A percentile compares a stretch with the other conserved stretches of the same genome.
These are phyloP conservation scores for Gallinago media DNA, from an alignment of 2,113 vertebrate genomes.

Conservation along the genomic window DNA sequence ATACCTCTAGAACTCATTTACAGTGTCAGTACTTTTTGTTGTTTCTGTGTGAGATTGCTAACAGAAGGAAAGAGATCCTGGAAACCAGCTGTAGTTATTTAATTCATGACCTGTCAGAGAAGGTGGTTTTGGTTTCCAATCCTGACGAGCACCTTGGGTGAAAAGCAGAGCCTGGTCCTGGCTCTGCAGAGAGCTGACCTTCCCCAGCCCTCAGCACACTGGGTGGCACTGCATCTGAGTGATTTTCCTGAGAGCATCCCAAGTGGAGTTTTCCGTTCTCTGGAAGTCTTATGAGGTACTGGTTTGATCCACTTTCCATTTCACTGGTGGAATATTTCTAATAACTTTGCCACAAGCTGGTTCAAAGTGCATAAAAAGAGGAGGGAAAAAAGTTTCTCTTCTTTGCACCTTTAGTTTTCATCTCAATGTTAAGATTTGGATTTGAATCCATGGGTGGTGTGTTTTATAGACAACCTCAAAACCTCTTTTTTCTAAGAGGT, in stretches of 20 bases:
- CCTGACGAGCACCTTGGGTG: not conserved
- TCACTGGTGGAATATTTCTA: not conserved
- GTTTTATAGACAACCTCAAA: not conserved
- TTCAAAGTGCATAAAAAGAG: not conserved
- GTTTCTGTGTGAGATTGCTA: not conserved
- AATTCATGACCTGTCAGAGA: constrained; percentile 1
- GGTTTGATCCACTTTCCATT: constrained; percentile 3
- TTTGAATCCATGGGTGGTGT: not conserved
- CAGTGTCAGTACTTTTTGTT: not conserved
- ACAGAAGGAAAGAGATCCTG: not conserved
- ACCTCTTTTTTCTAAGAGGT: not conserved
- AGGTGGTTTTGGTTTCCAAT: not conserved
- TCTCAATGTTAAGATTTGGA: not conserved
- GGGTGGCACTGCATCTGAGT: not conserved
- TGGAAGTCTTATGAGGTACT: not conserved
- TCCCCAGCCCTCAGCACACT: not conserved
- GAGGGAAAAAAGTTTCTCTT: too few species aligned
- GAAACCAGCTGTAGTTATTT: constrained; percentile 2
- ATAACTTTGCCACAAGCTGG: not conserved
- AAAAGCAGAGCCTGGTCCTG: not conserved
- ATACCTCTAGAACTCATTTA: not conserved
- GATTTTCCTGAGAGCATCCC: not conserved
- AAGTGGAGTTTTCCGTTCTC: not conserved
- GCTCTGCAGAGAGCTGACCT: not conserved
- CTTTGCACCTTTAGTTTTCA: not conserved